Evolutionary conservation across 2,797 vertebrate genomes (phyloP).

Genomic region (Scolopax bukidnonensis): DNA sequence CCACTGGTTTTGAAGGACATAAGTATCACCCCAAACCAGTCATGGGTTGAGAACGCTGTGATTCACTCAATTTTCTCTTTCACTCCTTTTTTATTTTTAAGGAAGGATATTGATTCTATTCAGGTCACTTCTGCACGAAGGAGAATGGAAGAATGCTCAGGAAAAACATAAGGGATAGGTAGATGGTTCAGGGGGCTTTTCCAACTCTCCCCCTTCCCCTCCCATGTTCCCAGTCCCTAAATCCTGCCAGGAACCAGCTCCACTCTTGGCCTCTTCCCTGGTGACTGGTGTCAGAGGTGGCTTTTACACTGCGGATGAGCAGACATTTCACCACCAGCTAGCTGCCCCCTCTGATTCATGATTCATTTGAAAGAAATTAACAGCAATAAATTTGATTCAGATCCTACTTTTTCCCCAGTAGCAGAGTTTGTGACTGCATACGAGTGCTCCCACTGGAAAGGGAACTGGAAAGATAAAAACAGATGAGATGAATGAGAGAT

Average conservation of each 20-base stretch:
- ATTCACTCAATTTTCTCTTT: background rate
- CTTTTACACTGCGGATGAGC: background rate
- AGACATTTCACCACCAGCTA: background rate
- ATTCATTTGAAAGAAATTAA: slow-evolving; percentile 2
- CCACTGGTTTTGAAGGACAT: background rate
- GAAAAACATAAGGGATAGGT: background rate
- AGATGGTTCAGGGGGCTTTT: background rate
- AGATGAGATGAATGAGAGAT: background rate
- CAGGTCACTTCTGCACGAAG: background rate
- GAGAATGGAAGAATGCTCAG: background rate
- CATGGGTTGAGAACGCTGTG: background rate
- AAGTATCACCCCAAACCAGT: background rate
- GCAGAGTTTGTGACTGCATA: background rate
- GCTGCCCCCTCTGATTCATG: background rate
- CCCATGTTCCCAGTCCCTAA: background rate
- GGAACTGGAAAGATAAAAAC: slow-evolving; percentile 21
- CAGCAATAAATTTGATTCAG: background rate
- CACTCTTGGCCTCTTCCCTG: background rate
- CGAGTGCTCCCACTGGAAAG: background rate
- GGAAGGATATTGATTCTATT: background rate
- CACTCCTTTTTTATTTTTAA: background rate
- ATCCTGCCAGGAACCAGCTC: background rate
- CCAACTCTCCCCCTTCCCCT: background rate
- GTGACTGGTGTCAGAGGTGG: background rate
- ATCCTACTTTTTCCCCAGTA: background rate